Evolutionary conservation across 2,113 vertebrate species (phyloP).

Genomic region (Potamarius usumacintae): DNA sequence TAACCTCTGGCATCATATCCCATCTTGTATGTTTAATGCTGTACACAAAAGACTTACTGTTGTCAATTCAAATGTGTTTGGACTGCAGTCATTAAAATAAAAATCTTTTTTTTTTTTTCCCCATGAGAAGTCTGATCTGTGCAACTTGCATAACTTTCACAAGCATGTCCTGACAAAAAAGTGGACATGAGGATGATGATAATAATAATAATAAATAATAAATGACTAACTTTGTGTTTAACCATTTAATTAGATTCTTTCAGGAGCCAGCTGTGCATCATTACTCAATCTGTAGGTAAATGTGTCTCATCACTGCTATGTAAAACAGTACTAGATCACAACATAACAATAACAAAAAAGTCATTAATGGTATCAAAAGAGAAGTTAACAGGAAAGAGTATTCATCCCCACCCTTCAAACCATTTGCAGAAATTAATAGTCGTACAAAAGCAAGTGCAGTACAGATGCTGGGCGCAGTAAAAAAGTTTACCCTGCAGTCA

Average conservation of each 20-base stretch:
- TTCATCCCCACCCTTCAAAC: background rate
- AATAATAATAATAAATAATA: background rate
- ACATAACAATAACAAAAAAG: background rate
- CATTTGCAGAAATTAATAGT: background rate
- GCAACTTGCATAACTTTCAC: background rate
- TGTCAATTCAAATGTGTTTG: slow-evolving; percentile 71
- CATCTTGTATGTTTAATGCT: slow-evolving; percentile 64
- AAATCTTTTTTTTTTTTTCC: slow-evolving; percentile 64
- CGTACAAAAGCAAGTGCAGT: slow-evolving; percentile 20
- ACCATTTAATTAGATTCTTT: slow-evolving; percentile 5
- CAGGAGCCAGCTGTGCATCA: background rate
- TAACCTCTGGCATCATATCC: slow-evolving; percentile 54
- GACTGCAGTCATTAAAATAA: slow-evolving; percentile 69
- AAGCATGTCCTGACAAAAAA: background rate
- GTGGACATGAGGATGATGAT: background rate
- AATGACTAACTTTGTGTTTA: background rate
- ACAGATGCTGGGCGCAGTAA: background rate
- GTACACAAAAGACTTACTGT: slow-evolving; percentile 69
- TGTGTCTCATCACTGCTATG: background rate
- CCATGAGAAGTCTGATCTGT: slow-evolving; percentile 21
- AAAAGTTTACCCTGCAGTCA: background rate
- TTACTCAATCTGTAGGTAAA: slow-evolving; percentile 9
- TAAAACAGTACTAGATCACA: slow-evolving; percentile 5
- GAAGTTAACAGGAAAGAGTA: background rate
- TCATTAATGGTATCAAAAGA: slow-evolving; percentile 11